phyloP scores from a whole-genome alignment of 1,140 invertebrate genomes.

The Brachionus plicatilis region DNA sequence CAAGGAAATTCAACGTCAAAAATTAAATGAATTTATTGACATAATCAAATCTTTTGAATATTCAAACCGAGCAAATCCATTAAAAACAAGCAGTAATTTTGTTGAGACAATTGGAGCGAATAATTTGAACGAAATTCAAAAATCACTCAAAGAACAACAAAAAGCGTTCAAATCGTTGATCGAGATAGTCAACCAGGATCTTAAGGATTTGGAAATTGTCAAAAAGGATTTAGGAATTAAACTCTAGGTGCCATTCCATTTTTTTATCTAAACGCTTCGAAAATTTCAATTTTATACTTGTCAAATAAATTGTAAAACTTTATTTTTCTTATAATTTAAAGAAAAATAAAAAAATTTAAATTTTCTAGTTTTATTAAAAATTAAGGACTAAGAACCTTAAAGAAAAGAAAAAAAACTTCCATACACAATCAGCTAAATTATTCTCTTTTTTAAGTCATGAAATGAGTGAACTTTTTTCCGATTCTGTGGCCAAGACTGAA shows the following conservation, averaged over 20 bases:
- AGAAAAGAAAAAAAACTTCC: background rate
- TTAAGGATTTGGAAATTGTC: conserved; percentile 8
- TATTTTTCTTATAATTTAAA: background rate
- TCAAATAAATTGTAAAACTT: conserved; percentile 12
- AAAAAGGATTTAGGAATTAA: background rate
- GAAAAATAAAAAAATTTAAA: background rate
- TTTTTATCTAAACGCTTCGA: background rate
- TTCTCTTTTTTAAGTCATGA: background rate
- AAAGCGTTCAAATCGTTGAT: conserved; percentile 34
- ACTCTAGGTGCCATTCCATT: background rate
- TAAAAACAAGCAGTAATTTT: background rate
- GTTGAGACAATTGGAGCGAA: background rate
- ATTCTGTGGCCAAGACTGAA: background rate
- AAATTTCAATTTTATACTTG: conserved; percentile 1
- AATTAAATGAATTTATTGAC: conserved; percentile 26
- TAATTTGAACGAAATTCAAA: conserved; percentile 12
- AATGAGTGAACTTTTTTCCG: background rate
- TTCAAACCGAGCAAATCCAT: conserved; percentile 2
- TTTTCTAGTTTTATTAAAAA: background rate
- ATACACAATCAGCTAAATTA: background rate
- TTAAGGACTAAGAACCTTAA: background rate
- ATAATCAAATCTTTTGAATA: conserved; percentile 9
- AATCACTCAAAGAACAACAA: conserved; percentile 12
- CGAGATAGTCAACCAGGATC: conserved; percentile 30
- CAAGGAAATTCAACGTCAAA: conserved; percentile 32